Evolutionary conservation across 2,888 invertebrate species (phyloP), one percentile per base, ranked within the genome.

Genomic region (Creontiades dilutus): DNA sequence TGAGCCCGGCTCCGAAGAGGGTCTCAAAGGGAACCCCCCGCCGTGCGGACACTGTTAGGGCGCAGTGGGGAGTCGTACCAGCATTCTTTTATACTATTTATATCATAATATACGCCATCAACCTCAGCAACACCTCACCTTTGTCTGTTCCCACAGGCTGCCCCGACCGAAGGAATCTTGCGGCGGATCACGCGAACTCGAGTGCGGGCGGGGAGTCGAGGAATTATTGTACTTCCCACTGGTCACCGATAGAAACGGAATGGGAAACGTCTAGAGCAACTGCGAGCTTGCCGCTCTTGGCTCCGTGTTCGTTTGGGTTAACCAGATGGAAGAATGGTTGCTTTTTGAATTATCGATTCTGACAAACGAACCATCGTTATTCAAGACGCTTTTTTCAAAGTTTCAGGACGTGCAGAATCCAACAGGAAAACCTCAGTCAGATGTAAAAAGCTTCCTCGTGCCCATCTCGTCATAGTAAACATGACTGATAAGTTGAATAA

Each of bases 71-170:
- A 28, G 68, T 55, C 88, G 80, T 28, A 88, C 88, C 88, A 88
- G 57, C 88, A 88, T 88, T 88, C 88, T 88, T 88, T 86, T 88
- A 88, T 78, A 88, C 88, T 88, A 88, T 88, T 88, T 88, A 88
- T 88, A 88, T 88, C 88, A 88, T 88, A 88, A 88, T 88, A 88
- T 88, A 88, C 88, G 61, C 88, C 88, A 88, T 88, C 88, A 88
- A 88, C 88, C 88, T 88, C 88, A 78, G 52, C 88, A 81, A 88
- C 88, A 88, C 88, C 88, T 88, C 86, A 75, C 68, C 86, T 86
- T 86, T 75, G 86, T 86, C 86, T 86, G 75, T 68, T 48, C 75
- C 86, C 86, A 75, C 76, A 68, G 68, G 46, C 86, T 61, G 75
- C 82, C 82, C 52, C 47, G 52, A 27, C 82, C 82, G 52, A 55